Evolutionary conservation across 2,888 invertebrate species (phyloP).

Genomic region (Brenthis ino): DNA sequence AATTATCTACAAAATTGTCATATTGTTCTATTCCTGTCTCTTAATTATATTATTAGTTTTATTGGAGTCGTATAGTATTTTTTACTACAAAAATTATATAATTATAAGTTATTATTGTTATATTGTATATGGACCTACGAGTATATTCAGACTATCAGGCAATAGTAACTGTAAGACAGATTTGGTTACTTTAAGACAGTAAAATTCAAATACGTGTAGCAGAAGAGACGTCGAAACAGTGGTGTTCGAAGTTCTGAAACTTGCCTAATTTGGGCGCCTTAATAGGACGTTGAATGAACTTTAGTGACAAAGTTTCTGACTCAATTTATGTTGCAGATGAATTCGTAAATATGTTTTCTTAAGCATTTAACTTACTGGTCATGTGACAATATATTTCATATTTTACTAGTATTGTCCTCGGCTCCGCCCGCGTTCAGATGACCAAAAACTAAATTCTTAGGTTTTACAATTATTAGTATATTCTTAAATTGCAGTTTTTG

Average conservation of each 20-base stretch:
- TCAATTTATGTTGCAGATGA: conserved; percentile 23
- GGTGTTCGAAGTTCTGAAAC: conserved; percentile 13
- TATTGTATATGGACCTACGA: not conserved
- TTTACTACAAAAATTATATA: too few species aligned
- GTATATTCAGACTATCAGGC: not conserved
- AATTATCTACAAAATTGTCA: too few species aligned
- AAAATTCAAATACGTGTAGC: conserved; percentile 21
- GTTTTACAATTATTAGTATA: too few species aligned
- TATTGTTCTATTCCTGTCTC: too few species aligned
- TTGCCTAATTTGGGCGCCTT: conserved; percentile 22
- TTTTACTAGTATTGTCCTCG: too few species aligned
- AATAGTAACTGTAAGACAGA: not conserved
- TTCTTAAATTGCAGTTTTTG: too few species aligned
- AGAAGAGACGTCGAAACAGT: conserved; percentile 18
- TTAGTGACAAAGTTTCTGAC: conserved; percentile 24
- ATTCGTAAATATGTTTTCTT: conserved; percentile 16
- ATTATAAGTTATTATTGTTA: not conserved
- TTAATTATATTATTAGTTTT: too few species aligned
- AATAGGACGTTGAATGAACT: conserved; percentile 25
- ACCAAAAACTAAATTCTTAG: too few species aligned
- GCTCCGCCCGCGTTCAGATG: too few species aligned
- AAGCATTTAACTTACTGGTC: not conserved
- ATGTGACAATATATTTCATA: not conserved
- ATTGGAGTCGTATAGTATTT: too few species aligned
- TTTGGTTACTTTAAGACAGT: conserved; percentile 21